Base-by-base conservation (phyloP, 1,140 invertebrate species). In the Hypsibius dujardini region DNA sequence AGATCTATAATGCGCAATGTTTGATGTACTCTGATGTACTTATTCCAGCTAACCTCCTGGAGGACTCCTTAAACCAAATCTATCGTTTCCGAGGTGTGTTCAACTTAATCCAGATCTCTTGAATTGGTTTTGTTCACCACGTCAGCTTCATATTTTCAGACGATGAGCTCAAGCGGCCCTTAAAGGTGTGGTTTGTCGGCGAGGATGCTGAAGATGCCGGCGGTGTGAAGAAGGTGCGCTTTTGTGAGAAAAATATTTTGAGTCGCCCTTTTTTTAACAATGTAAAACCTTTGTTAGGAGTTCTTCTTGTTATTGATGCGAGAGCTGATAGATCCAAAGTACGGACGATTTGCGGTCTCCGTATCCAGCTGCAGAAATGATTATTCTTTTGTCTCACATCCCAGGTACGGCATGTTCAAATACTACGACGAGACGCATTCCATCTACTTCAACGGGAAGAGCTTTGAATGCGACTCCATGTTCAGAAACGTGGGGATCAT, bases 201-300 rank as follows among this genome's bases (percentile, higher is more conserved):
- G 94, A 97, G 81, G 94, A 97, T 80, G 94, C 91, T 7, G 90
- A 95, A 79, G 95, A 98, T 83, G 92, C 90, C 1, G 95, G 95
- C 59, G 94, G 94, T 45, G 93, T 98, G 0, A 86, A 86, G 69
- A 96, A 82, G 77, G 79, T 80, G 14, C 42, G 1, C 40, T 73
- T 15, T 59, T 71, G 14, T 71, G 46, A 28, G 28, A 28, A 28
- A 28, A 28, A 28, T 28, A 28, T 28, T 28, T 28, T 28, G 28
- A 28, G 28, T 28, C 28, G 28, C 28, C 28, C 28, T 28, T 28
- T 28, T 28, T 28, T 28, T 28, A n/a, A 56, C 50, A 56, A 56
- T 56, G 7, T 28, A 28, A 28, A 28, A 28, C 28, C 28, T 28
- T 40, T 72, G 15, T 15, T 79, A 97, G 80, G 95, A 98, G 79